Base-by-base conservation (phyloP, 2,888 invertebrate genomes). In the Nematopogon swammerdamellus region DNA sequence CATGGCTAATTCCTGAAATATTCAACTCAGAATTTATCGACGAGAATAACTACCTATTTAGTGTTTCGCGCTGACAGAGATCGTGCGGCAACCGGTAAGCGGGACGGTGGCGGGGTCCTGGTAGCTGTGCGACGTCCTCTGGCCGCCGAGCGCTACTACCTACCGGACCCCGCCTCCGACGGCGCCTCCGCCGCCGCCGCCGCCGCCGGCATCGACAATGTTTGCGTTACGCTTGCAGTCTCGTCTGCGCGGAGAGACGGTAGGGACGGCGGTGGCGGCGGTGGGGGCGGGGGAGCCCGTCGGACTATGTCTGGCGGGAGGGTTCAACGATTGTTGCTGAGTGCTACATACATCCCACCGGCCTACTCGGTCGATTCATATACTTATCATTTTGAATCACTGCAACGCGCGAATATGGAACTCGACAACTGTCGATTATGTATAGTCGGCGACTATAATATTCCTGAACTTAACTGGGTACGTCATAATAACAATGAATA, bases 101-200 rank as follows among this genome's bases (percentile, higher is more conserved):
- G 25, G 46, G 46, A 29, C 46, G 46, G 46, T 11, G 46, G 46
- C 29, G 46, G 46, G 16, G 46, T 46, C 16, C 29, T 29, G 29
- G 46, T 46, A 10, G 46, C 46, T 19, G 46, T 46, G 20, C 46
- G 46, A 14, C 29, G 46, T 14, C 20, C 11, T 16, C 46, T 46
- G 29, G 20, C n/a, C 25, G 46, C 29, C 16, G 29, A 16, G 16
- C 46, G 29, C 29, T 25, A 25, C 25, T 25, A 25, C 25, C 25
- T 25, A 25, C 25, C 25, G 25, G 25, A 25, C 25, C 8, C 25
- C 25, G 25, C 25, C 25, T 4, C 25, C 25, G 25, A 4, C 36
- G 36, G 11, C 36, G 36, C 36, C 36, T 6, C 36, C 36, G 36
- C 36, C 36, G 36, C 36, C 36, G 8, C 36, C 36, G 36, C 36